Evolutionary conservation across 2,797 vertebrate species (phyloP).

Genomic region (Onychomys torridus): DNA sequence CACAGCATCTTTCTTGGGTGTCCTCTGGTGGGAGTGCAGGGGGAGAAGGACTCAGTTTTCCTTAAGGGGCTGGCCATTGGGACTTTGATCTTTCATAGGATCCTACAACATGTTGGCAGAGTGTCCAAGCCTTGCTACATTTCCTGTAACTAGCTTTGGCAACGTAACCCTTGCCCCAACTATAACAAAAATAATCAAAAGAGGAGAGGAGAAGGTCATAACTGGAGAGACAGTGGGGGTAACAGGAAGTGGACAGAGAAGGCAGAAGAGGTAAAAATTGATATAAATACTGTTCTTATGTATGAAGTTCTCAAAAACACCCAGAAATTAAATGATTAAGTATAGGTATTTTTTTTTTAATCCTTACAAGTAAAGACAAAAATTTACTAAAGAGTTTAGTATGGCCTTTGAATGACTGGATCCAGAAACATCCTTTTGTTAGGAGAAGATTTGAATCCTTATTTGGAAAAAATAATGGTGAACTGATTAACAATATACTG

Average conservation of each 20-base stretch:
- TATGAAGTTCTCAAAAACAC: not conserved
- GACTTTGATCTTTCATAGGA: not conserved
- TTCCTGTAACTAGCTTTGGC: not conserved
- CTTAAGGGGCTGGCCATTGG: not conserved
- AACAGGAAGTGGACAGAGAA: not conserved
- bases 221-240: not conserved
- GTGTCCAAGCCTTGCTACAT: not conserved
- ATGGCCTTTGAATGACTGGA: not conserved
- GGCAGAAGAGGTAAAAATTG: no score
- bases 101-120: no score
- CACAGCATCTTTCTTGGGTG: not conserved
- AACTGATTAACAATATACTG: not conserved
- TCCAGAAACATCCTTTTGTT: not conserved
- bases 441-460: not conserved
- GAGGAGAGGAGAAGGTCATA: not conserved
- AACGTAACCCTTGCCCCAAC: not conserved
- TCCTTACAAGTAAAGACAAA: not conserved
- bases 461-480: not conserved
- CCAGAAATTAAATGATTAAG: not conserved
- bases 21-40: not conserved
- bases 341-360: not conserved
- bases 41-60: not conserved
- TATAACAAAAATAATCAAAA: not conserved
- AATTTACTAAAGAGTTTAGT: not conserved
- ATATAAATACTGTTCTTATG: no score